These are phyloP conservation scores for Fragum sueziense DNA, from an alignment of 2,888 invertebrate genomes.

Conservation along the genomic window DNA sequence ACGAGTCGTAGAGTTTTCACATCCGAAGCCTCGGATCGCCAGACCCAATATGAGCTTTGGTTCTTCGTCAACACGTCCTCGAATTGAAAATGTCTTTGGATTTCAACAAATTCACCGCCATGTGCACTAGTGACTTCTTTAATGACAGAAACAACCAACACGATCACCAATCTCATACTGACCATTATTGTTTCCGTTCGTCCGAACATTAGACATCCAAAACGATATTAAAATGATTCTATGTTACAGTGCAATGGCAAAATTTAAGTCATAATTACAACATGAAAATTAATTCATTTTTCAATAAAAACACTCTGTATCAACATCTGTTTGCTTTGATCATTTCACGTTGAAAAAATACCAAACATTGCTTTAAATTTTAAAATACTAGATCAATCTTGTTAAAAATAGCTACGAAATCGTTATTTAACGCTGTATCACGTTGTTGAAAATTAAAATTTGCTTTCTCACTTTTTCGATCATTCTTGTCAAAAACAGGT, in stretches of 20 bases:
- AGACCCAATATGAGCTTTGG: constrained; percentile 35
- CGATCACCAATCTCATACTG: neutral
- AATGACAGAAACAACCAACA: neutral
- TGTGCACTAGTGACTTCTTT: neutral
- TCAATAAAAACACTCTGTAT: no score
- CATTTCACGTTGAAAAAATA: neutral
- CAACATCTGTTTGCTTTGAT: no score
- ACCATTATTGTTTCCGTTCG: neutral
- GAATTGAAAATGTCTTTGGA: constrained; percentile 50
- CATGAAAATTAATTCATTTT: no score
- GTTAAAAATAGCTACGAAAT: neutral
- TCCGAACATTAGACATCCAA: no score
- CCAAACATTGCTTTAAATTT: neutral
- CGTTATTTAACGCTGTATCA: neutral
- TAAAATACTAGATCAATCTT: neutral
- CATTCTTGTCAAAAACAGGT: neutral
- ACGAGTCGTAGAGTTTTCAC: constrained; percentile 41
- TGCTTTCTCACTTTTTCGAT: constrained; percentile 16
- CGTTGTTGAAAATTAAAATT: constrained; percentile 2
- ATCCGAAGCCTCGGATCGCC: constrained; percentile 50
- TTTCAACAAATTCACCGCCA: constrained; percentile 33
- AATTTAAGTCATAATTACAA: no score
- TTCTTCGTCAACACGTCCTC: constrained; percentile 29
- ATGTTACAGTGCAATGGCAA: no score
- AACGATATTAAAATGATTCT: no score